Evolutionary conservation across 92 coral and sea anemone genomes (phyloP).

Genomic region (Epizoanthus stellaris): DNA sequence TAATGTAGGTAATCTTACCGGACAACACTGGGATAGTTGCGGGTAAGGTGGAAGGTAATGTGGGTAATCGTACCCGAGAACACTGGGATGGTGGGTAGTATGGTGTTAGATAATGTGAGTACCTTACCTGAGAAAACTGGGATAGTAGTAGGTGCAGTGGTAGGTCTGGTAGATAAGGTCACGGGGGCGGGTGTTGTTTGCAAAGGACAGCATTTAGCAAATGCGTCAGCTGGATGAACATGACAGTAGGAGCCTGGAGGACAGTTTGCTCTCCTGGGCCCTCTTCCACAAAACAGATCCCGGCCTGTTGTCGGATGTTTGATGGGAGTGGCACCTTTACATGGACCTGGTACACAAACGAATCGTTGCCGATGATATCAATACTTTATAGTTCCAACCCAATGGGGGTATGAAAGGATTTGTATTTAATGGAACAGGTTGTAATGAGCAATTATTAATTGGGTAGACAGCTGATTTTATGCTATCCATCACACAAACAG

Average conservation of each 20-base stretch:
- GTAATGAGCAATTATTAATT: no score
- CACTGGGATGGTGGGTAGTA: no score
- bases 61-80: no score
- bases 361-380: neutral
- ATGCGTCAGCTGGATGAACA: constrained; percentile 3
- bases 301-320: constrained; percentile 20
- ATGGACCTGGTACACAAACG: constrained; percentile 18
- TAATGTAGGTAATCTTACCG: no score
- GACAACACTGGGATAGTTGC: no score
- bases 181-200: neutral
- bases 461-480: no score
- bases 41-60: no score
- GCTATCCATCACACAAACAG: no score
- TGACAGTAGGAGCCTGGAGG: constrained; percentile 38
- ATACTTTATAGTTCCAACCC: no score
- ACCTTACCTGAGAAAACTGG: constrained; percentile 13
- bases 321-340: constrained; percentile 32
- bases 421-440: no score
- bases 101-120: no score
- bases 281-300: constrained; percentile 42
- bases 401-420: no score
- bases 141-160: neutral
- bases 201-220: constrained; percentile 35
- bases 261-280: constrained; percentile 1
- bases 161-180: neutral